Percentiles rank a stretch among this genome's conserved stretches.
Evolutionary conservation across 2,113 vertebrate species (phyloP).

Genomic region (Rhinoderma darwinii): DNA sequence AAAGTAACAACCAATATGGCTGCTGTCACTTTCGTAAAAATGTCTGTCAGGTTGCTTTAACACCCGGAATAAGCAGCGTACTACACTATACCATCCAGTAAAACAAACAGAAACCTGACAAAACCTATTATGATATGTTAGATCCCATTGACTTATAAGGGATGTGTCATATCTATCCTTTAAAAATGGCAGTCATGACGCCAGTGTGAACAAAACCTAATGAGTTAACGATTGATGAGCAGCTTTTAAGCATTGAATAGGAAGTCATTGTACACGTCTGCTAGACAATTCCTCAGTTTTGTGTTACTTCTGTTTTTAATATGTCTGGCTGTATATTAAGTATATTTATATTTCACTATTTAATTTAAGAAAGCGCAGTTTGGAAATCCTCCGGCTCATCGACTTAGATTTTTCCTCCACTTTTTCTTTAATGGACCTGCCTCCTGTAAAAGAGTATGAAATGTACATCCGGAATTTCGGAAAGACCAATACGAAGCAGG

Average conservation of each 20-base stretch:
- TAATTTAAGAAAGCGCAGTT: constrained; percentile 80
- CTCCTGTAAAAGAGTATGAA: constrained; percentile 92
- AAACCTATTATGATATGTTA: too few species aligned
- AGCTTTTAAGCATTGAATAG: neutral
- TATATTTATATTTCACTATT: neutral
- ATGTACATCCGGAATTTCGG: constrained; percentile 95
- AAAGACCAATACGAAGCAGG: constrained; percentile 90
- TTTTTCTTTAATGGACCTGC: constrained; percentile 85
- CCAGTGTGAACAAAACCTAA: too few species aligned
- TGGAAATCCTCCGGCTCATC: constrained; percentile 86
- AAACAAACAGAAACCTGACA: too few species aligned
- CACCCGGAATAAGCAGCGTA: too few species aligned
- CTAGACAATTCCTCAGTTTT: neutral
- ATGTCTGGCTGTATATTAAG: neutral
- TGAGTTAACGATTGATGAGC: too few species aligned
- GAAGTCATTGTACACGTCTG: neutral
- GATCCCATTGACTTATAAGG: too few species aligned
- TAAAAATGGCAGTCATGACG: too few species aligned
- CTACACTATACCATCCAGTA: too few species aligned
- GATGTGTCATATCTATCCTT: too few species aligned
- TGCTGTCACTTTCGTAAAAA: too few species aligned
- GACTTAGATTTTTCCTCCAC: constrained; percentile 90
- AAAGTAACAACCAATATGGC: too few species aligned
- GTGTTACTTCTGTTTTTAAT: neutral
- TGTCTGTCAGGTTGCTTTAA: too few species aligned